Percentiles rank a stretch among this genome's conserved stretches.
Evolutionary conservation across 2,888 invertebrate species (phyloP).

Genomic region (Tetramorium bicarinatum): DNA sequence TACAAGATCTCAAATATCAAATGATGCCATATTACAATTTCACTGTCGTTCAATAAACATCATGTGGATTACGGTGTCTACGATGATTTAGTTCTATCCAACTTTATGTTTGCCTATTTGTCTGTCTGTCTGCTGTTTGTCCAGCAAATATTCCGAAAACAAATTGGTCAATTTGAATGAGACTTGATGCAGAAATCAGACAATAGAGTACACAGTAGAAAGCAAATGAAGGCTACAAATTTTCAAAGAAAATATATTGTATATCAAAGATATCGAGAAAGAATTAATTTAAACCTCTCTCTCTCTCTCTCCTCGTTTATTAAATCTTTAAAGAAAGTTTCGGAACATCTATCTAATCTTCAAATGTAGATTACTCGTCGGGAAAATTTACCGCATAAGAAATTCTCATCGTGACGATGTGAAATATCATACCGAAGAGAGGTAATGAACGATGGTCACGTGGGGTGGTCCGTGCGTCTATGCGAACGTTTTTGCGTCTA

Average conservation of each 20-base stretch:
- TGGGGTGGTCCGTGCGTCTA: constrained; percentile 81
- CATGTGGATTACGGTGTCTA: constrained; percentile 17
- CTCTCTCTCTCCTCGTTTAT: no score
- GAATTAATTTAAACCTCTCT: not conserved
- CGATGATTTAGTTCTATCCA: constrained; percentile 21
- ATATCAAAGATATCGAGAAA: not conserved
- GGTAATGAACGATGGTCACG: constrained; percentile 68
- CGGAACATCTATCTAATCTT: not conserved
- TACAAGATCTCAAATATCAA: constrained; percentile 10
- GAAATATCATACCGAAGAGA: not conserved
- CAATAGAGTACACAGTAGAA: not conserved
- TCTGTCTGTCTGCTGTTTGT: constrained; percentile 2
- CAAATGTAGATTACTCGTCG: not conserved
- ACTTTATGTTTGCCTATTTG: constrained; percentile 35
- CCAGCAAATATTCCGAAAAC: constrained; percentile 26
- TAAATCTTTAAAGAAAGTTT: not conserved
- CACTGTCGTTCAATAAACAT: constrained; percentile 13
- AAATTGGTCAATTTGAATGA: constrained; percentile 21
- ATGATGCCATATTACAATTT: constrained; percentile 7
- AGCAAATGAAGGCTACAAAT: no score
- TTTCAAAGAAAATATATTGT: not conserved
- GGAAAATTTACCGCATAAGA: not conserved
- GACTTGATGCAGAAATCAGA: constrained; percentile 6
- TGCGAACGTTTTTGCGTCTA: constrained; percentile 77
- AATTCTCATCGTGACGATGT: not conserved